Percentiles rank a stretch among this genome's conserved stretches.
Conservation (phyloP, 2,797 vertebrate genomes). For the Merluccius polli region DNA sequence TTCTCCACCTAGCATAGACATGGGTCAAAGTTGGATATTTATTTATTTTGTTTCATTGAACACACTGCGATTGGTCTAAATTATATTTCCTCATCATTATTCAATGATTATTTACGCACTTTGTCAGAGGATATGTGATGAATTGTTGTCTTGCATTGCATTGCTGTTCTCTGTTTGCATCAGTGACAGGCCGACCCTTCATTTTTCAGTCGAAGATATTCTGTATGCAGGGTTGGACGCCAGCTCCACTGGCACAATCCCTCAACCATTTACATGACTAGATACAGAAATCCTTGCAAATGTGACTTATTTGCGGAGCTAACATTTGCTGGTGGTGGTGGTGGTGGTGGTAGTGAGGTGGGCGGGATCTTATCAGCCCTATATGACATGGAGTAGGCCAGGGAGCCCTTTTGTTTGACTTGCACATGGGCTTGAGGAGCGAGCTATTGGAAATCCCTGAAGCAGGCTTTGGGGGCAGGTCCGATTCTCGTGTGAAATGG, state of each 20-base stretch:
- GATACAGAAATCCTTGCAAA: slow-evolving; percentile 50
- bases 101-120: not conserved
- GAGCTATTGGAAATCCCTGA: slow-evolving; percentile 77
- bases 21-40: not conserved
- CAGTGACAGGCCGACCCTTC: slow-evolving; percentile 14
- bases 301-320: slow-evolving; percentile 59
- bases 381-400: slow-evolving; percentile 69
- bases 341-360: slow-evolving; percentile 26
- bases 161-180: not conserved
- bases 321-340: no score
- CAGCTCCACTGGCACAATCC: slow-evolving; percentile 50
- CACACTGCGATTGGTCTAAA: not conserved
- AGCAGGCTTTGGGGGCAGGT: slow-evolving; percentile 79
- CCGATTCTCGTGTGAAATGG: slow-evolving; percentile 81
- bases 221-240: slow-evolving; percentile 29
- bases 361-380: slow-evolving; percentile 68
- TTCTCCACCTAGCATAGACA: not conserved
- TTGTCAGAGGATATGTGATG: not conserved
- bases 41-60: not conserved
- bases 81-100: not conserved
- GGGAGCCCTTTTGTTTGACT: slow-evolving; percentile 74
- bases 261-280: slow-evolving; percentile 39
- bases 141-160: not conserved
- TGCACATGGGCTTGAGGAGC: slow-evolving; percentile 70
- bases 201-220: slow-evolving; percentile 8